A percentile compares a stretch with the other conserved stretches of the same genome.
phyloP scores from a whole-genome alignment of 1,140 invertebrate genomes.

The Calephelis virginiensis region DNA sequence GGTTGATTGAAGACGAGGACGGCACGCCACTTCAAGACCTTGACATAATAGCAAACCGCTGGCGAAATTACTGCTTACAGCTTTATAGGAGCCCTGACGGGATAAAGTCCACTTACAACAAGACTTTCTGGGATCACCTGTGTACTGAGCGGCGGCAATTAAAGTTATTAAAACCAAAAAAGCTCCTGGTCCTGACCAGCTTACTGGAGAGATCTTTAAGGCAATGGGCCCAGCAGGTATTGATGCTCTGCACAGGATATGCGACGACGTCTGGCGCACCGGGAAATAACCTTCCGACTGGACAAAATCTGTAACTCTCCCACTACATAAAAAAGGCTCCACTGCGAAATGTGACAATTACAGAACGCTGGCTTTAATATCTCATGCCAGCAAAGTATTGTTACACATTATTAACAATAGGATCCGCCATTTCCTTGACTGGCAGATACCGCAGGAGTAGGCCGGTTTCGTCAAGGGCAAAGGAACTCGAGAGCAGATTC shows the following conservation, averaged over 20 bases:
- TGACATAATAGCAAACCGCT: too few species aligned
- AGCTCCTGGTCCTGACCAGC: background rate
- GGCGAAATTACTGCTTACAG: too few species aligned
- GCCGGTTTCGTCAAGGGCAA: too few species aligned
- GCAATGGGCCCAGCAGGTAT: background rate
- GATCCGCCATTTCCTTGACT: too few species aligned
- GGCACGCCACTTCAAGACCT: too few species aligned
- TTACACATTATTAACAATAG: too few species aligned
- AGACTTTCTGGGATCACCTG: too few species aligned
- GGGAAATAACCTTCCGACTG: slow-evolving; percentile 2
- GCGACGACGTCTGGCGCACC: background rate
- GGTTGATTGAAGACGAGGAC: too few species aligned
- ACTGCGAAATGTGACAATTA: slow-evolving; percentile 12
- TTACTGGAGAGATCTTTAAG: background rate
- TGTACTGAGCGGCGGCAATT: background rate
- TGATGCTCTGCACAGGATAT: background rate
- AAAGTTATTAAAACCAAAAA: background rate
- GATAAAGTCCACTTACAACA: too few species aligned
- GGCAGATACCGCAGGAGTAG: too few species aligned
- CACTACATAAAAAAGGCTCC: slow-evolving; percentile 22
- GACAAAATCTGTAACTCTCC: slow-evolving; percentile 16
- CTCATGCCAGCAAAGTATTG: background rate
- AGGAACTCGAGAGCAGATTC: too few species aligned
- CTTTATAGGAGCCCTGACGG: too few species aligned
- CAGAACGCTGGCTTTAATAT: background rate